Evolutionary conservation across 2,888 invertebrate species (phyloP), one percentile per base, ranked within the genome.

Genomic region (Oeneis ivallda): DNA sequence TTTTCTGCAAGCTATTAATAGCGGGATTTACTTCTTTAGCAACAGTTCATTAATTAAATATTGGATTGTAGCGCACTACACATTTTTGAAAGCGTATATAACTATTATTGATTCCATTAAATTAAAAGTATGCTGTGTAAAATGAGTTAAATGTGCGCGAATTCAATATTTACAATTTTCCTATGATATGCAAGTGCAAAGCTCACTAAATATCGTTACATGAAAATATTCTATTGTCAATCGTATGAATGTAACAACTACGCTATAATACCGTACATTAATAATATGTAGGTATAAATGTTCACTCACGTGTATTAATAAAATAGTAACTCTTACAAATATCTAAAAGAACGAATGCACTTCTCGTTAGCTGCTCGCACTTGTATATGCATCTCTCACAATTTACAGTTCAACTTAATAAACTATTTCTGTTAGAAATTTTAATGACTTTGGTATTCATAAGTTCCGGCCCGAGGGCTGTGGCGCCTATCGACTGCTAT

Each of bases 111-210:
- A 66, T 57, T 52, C 15, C 15, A 62, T 66, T 45, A 59, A 70
- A 71, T 56, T 52, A 70, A 61, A 62, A 64, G 59, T 69, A 66
- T 64, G 63, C 62, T 34, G 61, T 62, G 45, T 63, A 72, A 77
- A 76, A 79, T 74, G 73, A 78, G 71, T 81, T 78, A 81, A 80
- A 80, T 74, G 78, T 81, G 78, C 78, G 79, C 77, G 76, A 75
- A 76, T 82, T 79, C 73, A 77, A 77, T 89, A 90, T 90, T 87
- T 90, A 89, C 90, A 91, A 76, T 79, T 82, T 79, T 76, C 75
- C 76, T 83, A 89, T 92, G 92, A 92, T 92, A 92, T 92, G 92
- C 92, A 91, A 92, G 89, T 90, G 92, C 92, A 90, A 91, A 92
- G 92, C 92, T 92, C 92, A 88, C 92, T 92, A 91, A 89, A 87